Evolutionary conservation across 2,113 vertebrate species (phyloP), one percentile per base, ranked within the genome.

Genomic region (Cynocephalus volans): DNA sequence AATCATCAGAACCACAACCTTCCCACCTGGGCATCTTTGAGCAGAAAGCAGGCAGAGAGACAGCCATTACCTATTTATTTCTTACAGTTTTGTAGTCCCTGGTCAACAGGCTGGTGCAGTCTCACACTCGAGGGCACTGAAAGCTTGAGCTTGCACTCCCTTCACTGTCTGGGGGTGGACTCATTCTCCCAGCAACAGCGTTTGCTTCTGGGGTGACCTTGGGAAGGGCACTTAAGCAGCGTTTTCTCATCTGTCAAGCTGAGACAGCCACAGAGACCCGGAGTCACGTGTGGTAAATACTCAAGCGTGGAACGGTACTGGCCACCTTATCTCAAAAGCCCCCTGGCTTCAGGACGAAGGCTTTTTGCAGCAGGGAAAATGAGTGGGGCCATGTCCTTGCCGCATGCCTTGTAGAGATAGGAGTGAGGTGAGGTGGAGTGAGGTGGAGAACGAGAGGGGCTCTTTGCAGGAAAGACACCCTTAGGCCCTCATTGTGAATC

Each of bases 241-340:
- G 18, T 92, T 64, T 86, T 95, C 87, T 95, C 92, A 88, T 95
- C 72, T 86, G 88, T 97, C 90, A 93, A 85, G 54, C 48, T 1
- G 41, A 87, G 90, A 92, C 54, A 90, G 67, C 60, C 65, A 23
- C 28, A 9, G 83, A 64, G 90, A 77, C 72, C 54, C 0, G 0
- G 80, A 41, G 58, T 94, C 48, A 50, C 13, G 0, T 41, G 91
- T 91, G 62, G 92, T 75, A 60, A 86, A 97, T 8, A 50, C 88
- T 41, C 31, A 18, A n/a, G 84, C 26, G 2, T 9, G 65, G 79
- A 36, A 76, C 9, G 8, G n/a, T 4, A 1, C 10, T 0, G 73
- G 87, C 70, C 62, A 19, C 48, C 73, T 88, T 70, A 23, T 58
- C 75, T 56, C 52, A 26, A 2, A 2, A 72, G 84, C 2, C 45